Percentiles rank a stretch among this genome's conserved stretches.
These are phyloP conservation scores for Trypoxylon attenuatum DNA, from an alignment of 2,888 invertebrate species.

Conservation along the genomic window DNA sequence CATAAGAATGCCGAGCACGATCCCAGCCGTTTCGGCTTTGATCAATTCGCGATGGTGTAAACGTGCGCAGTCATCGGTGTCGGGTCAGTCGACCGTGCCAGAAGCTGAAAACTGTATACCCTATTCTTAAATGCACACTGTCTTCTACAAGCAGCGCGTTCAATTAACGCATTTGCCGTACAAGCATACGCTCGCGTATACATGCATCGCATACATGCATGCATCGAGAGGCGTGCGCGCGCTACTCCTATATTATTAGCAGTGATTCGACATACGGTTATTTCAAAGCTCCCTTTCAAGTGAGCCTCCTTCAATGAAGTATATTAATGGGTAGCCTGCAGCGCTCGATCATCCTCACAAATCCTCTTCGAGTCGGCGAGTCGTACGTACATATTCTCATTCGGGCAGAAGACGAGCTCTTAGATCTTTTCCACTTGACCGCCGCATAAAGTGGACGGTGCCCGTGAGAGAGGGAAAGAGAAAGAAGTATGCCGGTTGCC, in stretches of 20 bases:
- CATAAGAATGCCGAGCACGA: too few relatives aligned
- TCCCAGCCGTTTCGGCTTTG: too few relatives aligned
- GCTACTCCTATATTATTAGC: constrained; percentile 30
- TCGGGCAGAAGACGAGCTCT: constrained; percentile 43
- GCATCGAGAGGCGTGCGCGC: not conserved
- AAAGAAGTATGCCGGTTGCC: constrained; percentile 42
- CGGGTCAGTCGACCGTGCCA: too few relatives aligned
- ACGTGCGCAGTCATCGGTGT: too few relatives aligned
- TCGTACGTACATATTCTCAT: constrained; percentile 29
- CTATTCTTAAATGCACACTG: too few relatives aligned
- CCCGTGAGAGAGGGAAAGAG: too few relatives aligned
- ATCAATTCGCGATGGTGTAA: too few relatives aligned
- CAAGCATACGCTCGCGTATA: too few relatives aligned
- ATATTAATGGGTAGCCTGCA: constrained; percentile 46
- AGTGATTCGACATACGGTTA: constrained; percentile 42
- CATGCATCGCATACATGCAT: too few relatives aligned
- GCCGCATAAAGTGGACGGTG: constrained; percentile 46
- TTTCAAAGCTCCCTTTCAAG: constrained; percentile 33
- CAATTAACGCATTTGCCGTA: not conserved
- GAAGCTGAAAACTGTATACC: too few relatives aligned
- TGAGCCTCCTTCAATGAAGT: constrained; percentile 28
- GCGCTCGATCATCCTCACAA: constrained; percentile 48
- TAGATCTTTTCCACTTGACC: constrained; percentile 37
- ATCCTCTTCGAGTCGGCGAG: constrained; percentile 40
- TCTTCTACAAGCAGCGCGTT: not conserved